Evolutionary conservation across 1,140 invertebrate species (phyloP), one percentile per base, ranked within the genome.

Genomic region (Drosophila novamexicana): DNA sequence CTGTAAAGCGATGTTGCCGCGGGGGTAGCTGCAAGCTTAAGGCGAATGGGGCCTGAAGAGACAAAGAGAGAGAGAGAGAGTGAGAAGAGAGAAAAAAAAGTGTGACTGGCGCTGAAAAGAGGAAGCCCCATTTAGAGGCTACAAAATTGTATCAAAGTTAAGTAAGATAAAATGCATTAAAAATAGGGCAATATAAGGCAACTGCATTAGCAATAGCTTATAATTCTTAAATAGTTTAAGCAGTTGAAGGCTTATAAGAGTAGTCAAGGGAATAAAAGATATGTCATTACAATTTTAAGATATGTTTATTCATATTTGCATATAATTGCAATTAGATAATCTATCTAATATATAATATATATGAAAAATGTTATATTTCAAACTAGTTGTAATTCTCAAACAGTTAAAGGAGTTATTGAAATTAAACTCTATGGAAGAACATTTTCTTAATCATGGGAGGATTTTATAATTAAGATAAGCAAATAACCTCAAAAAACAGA

Each of bases 1-100:
- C 66, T 83, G 73, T 72, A 72, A 80, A 84, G 65, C 42, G 22
- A 5, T 29, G 4, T 29, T 0, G 75, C 34, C 49, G 34, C 18
- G 73, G 53, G 59, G 68, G 7, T n/a, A 49, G 22, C 22, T 22
- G 22, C 22, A 22, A 3, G 22, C 44, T 62, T 42, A 65, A 75
- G 74, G 72, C 49, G 64, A 61, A 64, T 63, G 72, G 40, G 16
- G 53, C 2, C 63, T 47, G 39, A 53, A 45, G 7, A 29, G 10
- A 9, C 16, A 10, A 2, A n/a, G 12, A 49, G n/a, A 18, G 16
- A 18, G 0, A 18, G 22, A 34, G 7, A 57, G 37, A 44, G 37
- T 29, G 2, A 7, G 32, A 42, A 10, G 4, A 36, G 2, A 1
- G 49, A 14, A 52, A 50, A 14, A 7, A 2, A 6, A 14, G 40